Base-by-base conservation (phyloP, 2,888 invertebrate species). In the Metacarcinus magister region DNA sequence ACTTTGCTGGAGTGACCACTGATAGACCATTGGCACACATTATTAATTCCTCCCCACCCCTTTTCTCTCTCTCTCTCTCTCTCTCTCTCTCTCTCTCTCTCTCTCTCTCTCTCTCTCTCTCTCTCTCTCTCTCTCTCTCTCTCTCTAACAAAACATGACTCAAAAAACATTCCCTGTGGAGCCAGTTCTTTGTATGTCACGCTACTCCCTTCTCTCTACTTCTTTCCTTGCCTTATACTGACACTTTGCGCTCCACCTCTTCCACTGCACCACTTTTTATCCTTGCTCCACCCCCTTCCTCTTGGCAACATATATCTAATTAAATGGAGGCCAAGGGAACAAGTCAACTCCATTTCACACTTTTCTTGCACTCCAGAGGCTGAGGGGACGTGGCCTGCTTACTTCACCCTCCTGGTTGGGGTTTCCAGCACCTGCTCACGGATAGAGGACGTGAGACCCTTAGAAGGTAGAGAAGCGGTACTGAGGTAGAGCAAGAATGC, bases 101-200 rank as follows among this genome's bases (percentile, higher is more conserved):
- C 89, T 43, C 67, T 67, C 67, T 67, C 67, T 67, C 67, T 67
- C 67, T 67, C 67, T 44, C 90, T 90, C 67, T 67, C 67, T 67
- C 67, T 67, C 67, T 67, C 67, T 19, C 67, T 19, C 67, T 19
- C 67, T 19, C 67, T 7, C 67, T 19, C 67, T 19, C 67, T n/a
- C 23, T 19, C n/a, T 19, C 54, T 19, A 13, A 54, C 16, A 54
- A 54, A 54, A 2, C 54, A 54, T 16, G 10, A 54, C 54, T 19
- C 2, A 54, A 54, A 54, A 19, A 54, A 54, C 4, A 54, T 54
- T 54, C 54, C 54, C 54, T 19, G 13, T 13, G 19, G 10, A 54
- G 2, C 13, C 19, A 13, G 16, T 13, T 54, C 54, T 54, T 54
- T 19, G 19, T 16, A 54, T 13, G 54, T 54, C 54, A 54, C 54